Conservation (phyloP, 2,888 invertebrate genomes). For the Rhodophaea formosa region DNA sequence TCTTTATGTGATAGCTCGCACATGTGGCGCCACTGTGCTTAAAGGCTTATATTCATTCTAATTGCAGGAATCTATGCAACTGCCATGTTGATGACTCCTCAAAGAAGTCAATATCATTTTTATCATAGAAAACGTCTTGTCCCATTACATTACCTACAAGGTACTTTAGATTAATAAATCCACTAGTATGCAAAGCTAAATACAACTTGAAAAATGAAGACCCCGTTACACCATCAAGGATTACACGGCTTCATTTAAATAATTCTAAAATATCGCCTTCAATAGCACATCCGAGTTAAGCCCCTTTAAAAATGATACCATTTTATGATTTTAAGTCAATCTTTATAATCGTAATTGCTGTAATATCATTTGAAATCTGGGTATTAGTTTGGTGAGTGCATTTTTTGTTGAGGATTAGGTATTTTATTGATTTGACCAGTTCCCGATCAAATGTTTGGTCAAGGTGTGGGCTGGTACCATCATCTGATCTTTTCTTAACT, state of each 20-base stretch:
- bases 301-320: constrained; percentile 6
- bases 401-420: background rate
- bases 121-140: too few relatives aligned
- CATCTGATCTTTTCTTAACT: too few relatives aligned
- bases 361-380: background rate
- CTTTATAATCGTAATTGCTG: constrained; percentile 10
- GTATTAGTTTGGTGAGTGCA: background rate
- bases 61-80: too few relatives aligned
- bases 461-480: too few relatives aligned
- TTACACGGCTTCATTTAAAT: constrained; percentile 14
- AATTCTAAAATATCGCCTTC: constrained; percentile 14
- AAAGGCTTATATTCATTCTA: too few relatives aligned
- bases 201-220: background rate
- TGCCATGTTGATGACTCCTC: too few relatives aligned
- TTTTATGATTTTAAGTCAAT: constrained; percentile 16
- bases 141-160: too few relatives aligned
- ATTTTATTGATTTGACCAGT: background rate
- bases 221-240: constrained; percentile 1
- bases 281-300: background rate
- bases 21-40: too few relatives aligned
- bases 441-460: too few relatives aligned
- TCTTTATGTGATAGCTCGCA: too few relatives aligned
- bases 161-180: too few relatives aligned
- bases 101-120: background rate
- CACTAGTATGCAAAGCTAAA: background rate